A percentile compares a stretch with the other conserved stretches of the same genome.
Conservation (phyloP, 2,888 invertebrate species). For the Archaeoteleia sp. region DNA sequence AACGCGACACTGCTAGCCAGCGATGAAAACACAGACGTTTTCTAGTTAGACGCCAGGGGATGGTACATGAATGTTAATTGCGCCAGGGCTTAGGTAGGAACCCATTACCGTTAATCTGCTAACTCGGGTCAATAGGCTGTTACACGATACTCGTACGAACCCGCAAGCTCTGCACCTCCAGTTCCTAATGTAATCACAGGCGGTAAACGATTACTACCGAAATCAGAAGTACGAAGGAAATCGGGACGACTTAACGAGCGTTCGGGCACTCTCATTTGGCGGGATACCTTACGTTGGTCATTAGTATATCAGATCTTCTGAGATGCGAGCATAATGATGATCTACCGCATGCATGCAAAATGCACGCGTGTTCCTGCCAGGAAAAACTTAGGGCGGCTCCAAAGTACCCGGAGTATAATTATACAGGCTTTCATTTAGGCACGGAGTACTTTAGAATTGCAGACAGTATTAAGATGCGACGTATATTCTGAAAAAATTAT, state of each 20-base stretch:
- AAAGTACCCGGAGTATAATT: too few relatives aligned
- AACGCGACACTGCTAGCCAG: too few relatives aligned
- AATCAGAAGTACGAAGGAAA: slow-evolving; percentile 17
- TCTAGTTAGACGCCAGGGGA: slow-evolving; percentile 2
- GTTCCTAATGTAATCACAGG: slow-evolving; percentile 13
- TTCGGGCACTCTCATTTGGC: neutral
- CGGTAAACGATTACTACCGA: slow-evolving; percentile 10
- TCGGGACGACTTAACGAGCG: slow-evolving; percentile 4
- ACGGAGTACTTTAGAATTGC: too few relatives aligned
- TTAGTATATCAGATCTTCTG: too few relatives aligned
- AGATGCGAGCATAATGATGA: too few relatives aligned
- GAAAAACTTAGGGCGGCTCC: too few relatives aligned
- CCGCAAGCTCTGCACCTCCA: slow-evolving; percentile 13
- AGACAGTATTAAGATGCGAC: too few relatives aligned
- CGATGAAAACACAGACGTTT: too few relatives aligned
- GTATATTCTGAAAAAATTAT: too few relatives aligned
- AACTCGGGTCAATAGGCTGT: slow-evolving; percentile 55
- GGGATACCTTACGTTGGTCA: neutral
- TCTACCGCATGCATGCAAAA: too few relatives aligned
- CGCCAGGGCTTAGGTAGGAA: slow-evolving; percentile 54
- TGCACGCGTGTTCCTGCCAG: too few relatives aligned
- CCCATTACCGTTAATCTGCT: slow-evolving; percentile 60
- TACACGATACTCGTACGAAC: slow-evolving; percentile 27
- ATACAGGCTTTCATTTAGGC: too few relatives aligned
- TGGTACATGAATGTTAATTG: slow-evolving; percentile 54